Evolutionary conservation across 2,888 invertebrate genomes (phyloP).

Genomic region (Leptogaster cylindrica): DNA sequence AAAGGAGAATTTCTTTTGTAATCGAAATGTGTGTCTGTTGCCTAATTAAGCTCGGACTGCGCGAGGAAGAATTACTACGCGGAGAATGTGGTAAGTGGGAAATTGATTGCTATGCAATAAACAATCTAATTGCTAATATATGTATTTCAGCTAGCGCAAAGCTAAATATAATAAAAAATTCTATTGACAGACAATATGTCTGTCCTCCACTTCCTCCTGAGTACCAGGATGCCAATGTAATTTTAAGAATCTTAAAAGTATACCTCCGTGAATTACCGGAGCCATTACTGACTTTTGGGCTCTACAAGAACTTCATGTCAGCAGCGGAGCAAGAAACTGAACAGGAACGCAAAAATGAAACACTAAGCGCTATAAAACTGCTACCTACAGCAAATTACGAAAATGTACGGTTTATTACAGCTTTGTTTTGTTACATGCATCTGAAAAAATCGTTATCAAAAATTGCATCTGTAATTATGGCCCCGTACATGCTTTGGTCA

Average conservation of each 20-base stretch:
- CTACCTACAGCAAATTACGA: constrained; percentile 83
- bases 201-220: too few relatives aligned
- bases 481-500: constrained; percentile 83
- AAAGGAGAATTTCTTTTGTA: constrained; percentile 84
- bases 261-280: too few relatives aligned
- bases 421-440: constrained; percentile 84
- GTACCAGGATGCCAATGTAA: constrained; percentile 90
- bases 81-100: constrained; percentile 76
- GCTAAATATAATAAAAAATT: constrained; percentile 87
- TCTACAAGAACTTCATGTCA: constrained; percentile 85
- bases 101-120: neutral
- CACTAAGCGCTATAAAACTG: constrained; percentile 75
- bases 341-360: constrained; percentile 67
- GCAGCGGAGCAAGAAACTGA: constrained; percentile 69
- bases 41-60: constrained; percentile 81
- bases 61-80: constrained; percentile 92
- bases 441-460: constrained; percentile 96
- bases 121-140: neutral
- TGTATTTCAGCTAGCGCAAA: too few relatives aligned
- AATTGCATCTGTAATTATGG: constrained; percentile 95
- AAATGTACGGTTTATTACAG: constrained; percentile 87
- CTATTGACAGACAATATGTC: constrained; percentile 88
- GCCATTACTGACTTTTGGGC: constrained; percentile 81
- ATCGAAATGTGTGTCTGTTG: constrained; percentile 91
- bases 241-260: too few relatives aligned